Evolutionary conservation across 2,113 vertebrate genomes (phyloP), one percentile per base, ranked within the genome.

Genomic region (Passer montanus): DNA sequence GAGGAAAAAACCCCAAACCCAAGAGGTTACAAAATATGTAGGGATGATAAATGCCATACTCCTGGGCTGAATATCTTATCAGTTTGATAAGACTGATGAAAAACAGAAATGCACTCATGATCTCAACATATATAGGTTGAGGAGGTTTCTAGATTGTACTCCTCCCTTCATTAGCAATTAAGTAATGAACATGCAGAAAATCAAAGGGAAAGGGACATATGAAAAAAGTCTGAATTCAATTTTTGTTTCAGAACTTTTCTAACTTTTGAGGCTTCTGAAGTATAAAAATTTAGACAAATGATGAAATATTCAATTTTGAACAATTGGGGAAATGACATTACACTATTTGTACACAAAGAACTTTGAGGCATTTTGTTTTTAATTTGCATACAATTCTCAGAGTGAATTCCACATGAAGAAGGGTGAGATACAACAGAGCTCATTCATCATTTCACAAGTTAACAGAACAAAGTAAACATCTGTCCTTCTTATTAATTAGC

Each of bases 301-400:
- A 52, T n/a, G 47, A 74, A 73, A 39, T 5, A 17, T 23, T 84
- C 26, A 16, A 47, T 60, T 78, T 43, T 56, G 37, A 84, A 46
- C 10, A 78, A 35, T 7, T 53, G 16, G 13, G 23, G 62, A 96
- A 92, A 92, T n/a, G 56, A 81, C 76, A 78, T 31, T 53, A 60
- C n/a, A 94, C 59, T 92, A 68, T 81, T 88, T 75, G 87, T 90
- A 95, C 95, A 93, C 90, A 74, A 79, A 66, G 26, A 86, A 67
- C 24, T 80, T 96, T 88, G 79, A 97, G 60, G 79, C 93, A 96
- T 96, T 97, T 97, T 81, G 88, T 53, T 95, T 97, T 97, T 96
- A 96, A 96, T 97, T 96, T 96, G 90, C 79, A 97, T 96, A 96
- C 84, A 96, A 50, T 86, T 96, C 63, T 97, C 94, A 81, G 87